Evolutionary conservation across 92 coral and sea anemone species (phyloP), one percentile per base, ranked within the genome.

Genomic region (Desmophyllum pertusum): DNA sequence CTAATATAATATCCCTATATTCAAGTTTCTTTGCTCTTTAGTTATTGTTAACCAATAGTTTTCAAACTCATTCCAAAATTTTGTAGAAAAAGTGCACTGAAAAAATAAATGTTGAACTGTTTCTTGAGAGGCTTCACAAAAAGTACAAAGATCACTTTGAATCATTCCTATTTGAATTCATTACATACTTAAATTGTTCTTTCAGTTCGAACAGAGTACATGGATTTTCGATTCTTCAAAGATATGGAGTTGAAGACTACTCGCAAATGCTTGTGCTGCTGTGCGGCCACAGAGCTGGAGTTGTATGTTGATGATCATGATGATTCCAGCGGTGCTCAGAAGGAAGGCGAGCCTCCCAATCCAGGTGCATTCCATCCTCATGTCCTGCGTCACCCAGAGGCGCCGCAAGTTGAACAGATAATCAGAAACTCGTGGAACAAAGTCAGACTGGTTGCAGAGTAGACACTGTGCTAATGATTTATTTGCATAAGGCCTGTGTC

Each of bases 221-320:
- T 95, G 92, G 99, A 97, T 71, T 97, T 92, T 63, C 90, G 99
- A 45, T 97, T 97, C 91, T 86, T 97, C 90, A 97, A 97, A 78
- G 99, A 97, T 81, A 87, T 97, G 76, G 99, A 97, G 77, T 78
- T 97, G 76, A 97, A 97, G 87, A 87, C 88, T 27, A 92, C 95
- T 6, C 88, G 98, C 57, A 92, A 91, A 62, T 97, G 94, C 67
- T 52, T 85, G 29, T 97, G 99, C 77, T 97, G 95, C 86, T 97
- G 99, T 79, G 85, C 97, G 30, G 92, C 98, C 18, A 72, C 86
- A 35, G 93, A 78, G 67, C 82, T 97, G 67, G 99, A 97, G 88
- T 91, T 97, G 80, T 97, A 97, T 61, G 85, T 87, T 27, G 99
- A 97, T 35, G 99, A 97, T 69, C 96, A 94, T 42, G 99, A 94